These are phyloP conservation scores for Hedychridium roseum DNA, from an alignment of 2,888 invertebrate species.

Conservation along the genomic window DNA sequence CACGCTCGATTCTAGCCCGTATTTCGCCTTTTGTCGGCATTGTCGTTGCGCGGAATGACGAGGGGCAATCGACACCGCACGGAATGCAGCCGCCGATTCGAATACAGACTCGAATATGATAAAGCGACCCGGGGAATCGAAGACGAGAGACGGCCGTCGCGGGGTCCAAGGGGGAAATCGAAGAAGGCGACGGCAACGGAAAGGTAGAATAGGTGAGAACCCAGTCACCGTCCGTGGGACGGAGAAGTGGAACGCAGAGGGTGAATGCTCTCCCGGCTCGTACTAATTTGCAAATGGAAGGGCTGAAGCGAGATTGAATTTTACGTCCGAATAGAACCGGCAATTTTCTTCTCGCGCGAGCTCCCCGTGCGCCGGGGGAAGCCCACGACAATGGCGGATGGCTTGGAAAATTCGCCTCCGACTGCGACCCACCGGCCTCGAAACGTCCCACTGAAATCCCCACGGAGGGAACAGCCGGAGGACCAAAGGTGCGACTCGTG, in stretches of 20 bases:
- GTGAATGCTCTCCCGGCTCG: slow-evolving; percentile 10
- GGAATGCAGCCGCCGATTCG: slow-evolving; percentile 18
- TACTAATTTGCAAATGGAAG: slow-evolving; percentile 53
- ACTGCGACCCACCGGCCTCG: slow-evolving; percentile 14
- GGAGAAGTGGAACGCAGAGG: not conserved
- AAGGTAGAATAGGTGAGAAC: slow-evolving; percentile 3
- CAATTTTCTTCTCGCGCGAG: slow-evolving; percentile 38
- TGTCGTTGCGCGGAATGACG: too few species aligned
- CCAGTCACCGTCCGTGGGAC: too few species aligned
- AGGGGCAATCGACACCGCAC: too few species aligned
- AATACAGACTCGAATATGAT: too few species aligned
- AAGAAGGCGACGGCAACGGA: not conserved
- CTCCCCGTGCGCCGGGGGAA: not conserved
- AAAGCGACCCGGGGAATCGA: not conserved
- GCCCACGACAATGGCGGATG: slow-evolving; percentile 3
- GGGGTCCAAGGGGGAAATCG: slow-evolving; percentile 22
- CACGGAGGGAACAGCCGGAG: too few species aligned
- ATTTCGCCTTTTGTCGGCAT: too few species aligned
- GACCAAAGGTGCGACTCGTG: too few species aligned
- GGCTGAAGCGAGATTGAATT: slow-evolving; percentile 45
- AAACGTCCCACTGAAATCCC: too few species aligned
- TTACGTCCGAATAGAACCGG: slow-evolving; percentile 41
- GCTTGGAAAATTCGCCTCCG: slow-evolving; percentile 29
- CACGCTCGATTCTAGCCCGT: too few species aligned
- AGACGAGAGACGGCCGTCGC: not conserved